Evolutionary conservation across 2,113 vertebrate genomes (phyloP).

Genomic region (Bos taurus): DNA sequence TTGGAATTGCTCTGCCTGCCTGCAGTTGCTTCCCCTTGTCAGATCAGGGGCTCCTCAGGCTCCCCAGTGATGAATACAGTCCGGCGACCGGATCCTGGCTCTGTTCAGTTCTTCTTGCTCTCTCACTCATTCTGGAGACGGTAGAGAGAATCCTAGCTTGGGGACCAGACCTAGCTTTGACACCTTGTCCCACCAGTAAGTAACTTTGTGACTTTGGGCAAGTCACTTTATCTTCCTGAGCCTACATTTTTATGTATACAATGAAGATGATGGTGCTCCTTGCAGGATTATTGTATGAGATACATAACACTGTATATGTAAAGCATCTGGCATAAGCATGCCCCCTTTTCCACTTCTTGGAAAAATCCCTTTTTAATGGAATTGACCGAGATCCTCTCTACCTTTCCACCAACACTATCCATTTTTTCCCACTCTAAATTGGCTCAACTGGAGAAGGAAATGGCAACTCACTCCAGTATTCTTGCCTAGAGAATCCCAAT

Average conservation of each 20-base stretch:
- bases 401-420: background rate
- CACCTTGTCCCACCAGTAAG: background rate
- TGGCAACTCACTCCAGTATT: background rate
- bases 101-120: background rate
- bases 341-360: background rate
- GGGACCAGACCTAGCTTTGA: background rate
- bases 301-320: no score
- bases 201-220: background rate
- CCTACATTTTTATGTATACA: background rate
- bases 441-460: background rate
- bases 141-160: background rate
- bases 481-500: background rate
- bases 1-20: background rate
- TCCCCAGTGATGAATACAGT: background rate
- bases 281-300: background rate
- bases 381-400: background rate
- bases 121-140: background rate
- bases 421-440: background rate
- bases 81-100: background rate
- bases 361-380: background rate
- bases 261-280: background rate
- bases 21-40: background rate
- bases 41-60: background rate
- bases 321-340: background rate
- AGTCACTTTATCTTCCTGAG: background rate